Evolutionary conservation across 2,113 vertebrate genomes (phyloP), one percentile per base, ranked within the genome.

Genomic region (Morone saxatilis): DNA sequence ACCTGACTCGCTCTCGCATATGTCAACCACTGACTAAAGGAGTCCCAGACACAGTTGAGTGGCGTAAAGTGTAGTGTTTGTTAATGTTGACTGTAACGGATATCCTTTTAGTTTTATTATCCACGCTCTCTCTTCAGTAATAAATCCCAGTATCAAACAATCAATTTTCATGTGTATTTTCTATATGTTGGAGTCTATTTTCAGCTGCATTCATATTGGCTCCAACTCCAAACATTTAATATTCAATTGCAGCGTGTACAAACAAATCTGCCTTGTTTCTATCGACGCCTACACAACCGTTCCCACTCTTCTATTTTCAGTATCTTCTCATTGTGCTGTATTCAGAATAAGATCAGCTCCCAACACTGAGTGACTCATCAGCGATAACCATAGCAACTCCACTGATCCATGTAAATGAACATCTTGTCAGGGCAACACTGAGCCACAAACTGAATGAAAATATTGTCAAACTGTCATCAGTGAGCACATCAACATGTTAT

Each of bases 381-480:
- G 71, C 19, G 45, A 76, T 85, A 74, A 74, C 81, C 82, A 85
- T 75, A 51, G 82, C 78, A 82, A 85, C 78, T 53, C 40, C 68
- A 51, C 54, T 56, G 63, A 81, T 85, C 65, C n/a, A 54, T 71
- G 82, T 48, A 76, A 71, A 82, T 71, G 57, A 81, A 60, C 65
- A 74, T 87, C 74, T 82, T 69, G 78, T 45, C 45, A 20, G 62
- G 62, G 61, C 61, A 22, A 17, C 36, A 1, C 56, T 8, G 36
- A 41, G 45, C 43, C 57, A 12, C 14, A 3, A 2, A 41, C 11
- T 40, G 38, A 62, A 62, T 62, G 51, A 59, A 81, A 81, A 77
- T 62, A 73, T 54, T 69, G 47, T 73, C 70, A 71, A 38, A 31
- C 75, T 38, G 11, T 57, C 14, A 43, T 47, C 43, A 8, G 3